phyloP scores from a whole-genome alignment of 2,888 invertebrate species.

The Sarcophaga variegata region DNA sequence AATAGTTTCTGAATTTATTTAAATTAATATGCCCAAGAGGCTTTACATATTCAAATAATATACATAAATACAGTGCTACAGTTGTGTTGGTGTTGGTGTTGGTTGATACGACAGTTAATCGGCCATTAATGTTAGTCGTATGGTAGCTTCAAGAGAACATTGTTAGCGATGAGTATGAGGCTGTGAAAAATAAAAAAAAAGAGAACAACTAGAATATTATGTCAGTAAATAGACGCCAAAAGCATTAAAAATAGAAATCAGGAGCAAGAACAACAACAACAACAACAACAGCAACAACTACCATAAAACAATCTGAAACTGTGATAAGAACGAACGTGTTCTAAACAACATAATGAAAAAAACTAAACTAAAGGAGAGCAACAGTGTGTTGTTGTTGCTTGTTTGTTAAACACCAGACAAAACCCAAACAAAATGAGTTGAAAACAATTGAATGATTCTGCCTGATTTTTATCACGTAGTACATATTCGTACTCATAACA shows the following conservation, averaged over 20 bases:
- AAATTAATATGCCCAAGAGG: slow-evolving; percentile 46
- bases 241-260: not conserved
- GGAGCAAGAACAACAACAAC: not conserved
- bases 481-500: not conserved
- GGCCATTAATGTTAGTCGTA: not conserved
- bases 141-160: not conserved
- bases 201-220: not conserved
- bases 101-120: not conserved
- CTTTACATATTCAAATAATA: slow-evolving; percentile 35
- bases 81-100: not conserved
- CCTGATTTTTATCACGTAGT: slow-evolving; percentile 46
- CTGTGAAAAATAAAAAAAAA: not conserved
- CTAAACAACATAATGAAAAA: not conserved
- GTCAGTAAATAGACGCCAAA: not conserved
- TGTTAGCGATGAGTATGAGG: too few relatives aligned
- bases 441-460: slow-evolving; percentile 32
- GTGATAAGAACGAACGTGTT: not conserved
- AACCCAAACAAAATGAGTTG: not conserved
- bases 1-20: slow-evolving; percentile 42
- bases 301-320: not conserved
- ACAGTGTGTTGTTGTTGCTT: too few relatives aligned
- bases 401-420: not conserved
- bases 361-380: too few relatives aligned
- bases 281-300: not conserved
- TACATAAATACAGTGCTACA: not conserved